phyloP scores from a whole-genome alignment of 2,888 invertebrate species.

The Eupithecia exiguata region DNA sequence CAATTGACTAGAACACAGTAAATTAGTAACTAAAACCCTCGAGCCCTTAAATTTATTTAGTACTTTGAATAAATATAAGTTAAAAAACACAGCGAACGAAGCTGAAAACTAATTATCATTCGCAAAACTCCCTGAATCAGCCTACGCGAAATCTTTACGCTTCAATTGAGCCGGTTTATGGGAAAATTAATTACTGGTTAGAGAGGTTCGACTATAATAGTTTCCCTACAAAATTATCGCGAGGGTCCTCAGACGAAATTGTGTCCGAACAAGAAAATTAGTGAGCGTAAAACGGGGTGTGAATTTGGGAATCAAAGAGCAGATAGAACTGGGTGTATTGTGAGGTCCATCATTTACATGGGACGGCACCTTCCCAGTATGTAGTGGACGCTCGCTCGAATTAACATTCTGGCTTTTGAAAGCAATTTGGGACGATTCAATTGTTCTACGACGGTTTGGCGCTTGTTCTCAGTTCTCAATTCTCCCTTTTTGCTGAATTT shows the following conservation, averaged over 20 bases:
- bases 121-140: conserved; percentile 70
- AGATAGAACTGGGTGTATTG: conserved; percentile 69
- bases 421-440: conserved; percentile 35
- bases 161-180: conserved; percentile 82
- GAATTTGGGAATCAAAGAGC: conserved; percentile 82
- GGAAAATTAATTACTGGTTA: conserved; percentile 82
- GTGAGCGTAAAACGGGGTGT: conserved; percentile 83
- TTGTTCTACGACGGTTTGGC: conserved; percentile 26
- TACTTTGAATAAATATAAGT: conserved; percentile 62
- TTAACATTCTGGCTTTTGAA: conserved; percentile 61
- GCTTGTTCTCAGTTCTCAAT: conserved; percentile 1
- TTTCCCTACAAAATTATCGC: conserved; percentile 81
- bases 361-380: conserved; percentile 66
- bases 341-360: conserved; percentile 79
- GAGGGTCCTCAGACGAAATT: conserved; percentile 77
- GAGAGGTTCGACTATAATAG: conserved; percentile 83
- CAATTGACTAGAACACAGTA: conserved; percentile 28
- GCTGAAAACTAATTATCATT: conserved; percentile 76
- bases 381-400: conserved; percentile 59
- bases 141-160: conserved; percentile 81
- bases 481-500: no score
- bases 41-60: conserved; percentile 48
- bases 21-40: conserved; percentile 42
- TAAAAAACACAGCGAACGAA: conserved; percentile 53
- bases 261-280: conserved; percentile 84